Evolutionary conservation across 37 sponge, comb jelly and placozoan species (phyloP), one percentile per base, ranked within the genome.

Genomic region (Chondrosia reniformis): DNA sequence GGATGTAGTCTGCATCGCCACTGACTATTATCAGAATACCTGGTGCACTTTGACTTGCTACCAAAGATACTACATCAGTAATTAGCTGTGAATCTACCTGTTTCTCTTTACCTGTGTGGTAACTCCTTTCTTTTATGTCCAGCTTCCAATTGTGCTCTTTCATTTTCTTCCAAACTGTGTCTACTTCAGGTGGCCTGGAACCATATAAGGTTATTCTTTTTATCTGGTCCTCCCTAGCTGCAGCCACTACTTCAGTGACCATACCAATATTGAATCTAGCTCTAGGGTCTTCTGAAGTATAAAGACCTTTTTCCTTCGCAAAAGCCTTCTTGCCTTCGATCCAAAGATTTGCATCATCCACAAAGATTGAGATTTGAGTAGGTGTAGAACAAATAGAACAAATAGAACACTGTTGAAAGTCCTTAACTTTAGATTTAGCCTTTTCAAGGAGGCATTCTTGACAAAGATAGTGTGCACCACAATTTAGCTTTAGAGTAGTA

Each of bases 291-390:
- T 84, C 77, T n/a, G 12, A 4, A 24, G 13, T 56, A 39, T 36
- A 0, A n/a, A 25, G 30, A 37, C 27, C 59, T 9, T 25, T 24
- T 32, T 22, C 62, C 1, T 27, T 6, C n/a, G 58, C 58, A 56
- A 28, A 56, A 2, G 58, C 46, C 78, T 77, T 55, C 34, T 77
- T 77, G 13, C 46, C 59, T 39, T 30, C 61, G 36, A 77, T 77
- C 78, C 78, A 77, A n/a, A 77, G 33, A 17, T 80, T 80, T 17
- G 81, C 67, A 54, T 80, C 57, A 46, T 80, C 72, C 0, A 69
- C 73, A 67, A 45, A 80, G 31, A 80, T 80, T 42, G 42, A 77
- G 27, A 77, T 42, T 37, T 56, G n/a, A 56, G 58, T 24, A 28
- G 58, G 7, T 28, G n/a, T n/a, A n/a, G n/a, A n/a, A n/a, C n/a